Evolutionary conservation across 2,113 vertebrate species (phyloP), one percentile per base, ranked within the genome.

Genomic region (Rhea pennata): DNA sequence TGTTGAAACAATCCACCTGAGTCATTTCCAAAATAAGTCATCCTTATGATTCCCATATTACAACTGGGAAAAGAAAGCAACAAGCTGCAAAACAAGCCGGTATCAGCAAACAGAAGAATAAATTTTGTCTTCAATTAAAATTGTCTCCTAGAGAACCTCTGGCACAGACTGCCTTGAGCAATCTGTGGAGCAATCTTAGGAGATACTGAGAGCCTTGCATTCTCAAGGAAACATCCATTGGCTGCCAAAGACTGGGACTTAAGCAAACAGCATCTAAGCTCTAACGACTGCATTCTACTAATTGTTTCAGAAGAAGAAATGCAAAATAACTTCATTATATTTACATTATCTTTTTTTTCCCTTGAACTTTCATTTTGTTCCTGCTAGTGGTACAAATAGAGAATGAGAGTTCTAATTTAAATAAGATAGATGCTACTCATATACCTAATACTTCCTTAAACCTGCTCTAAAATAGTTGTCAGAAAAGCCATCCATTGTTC

Each of bases 201-300:
- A 66, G 31, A 65, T 33, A 31, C 1, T 16, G 62, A 72, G 19
- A 21, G 26, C 31, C 78, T 70, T 54, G 12, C 33, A 78, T 58
- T 51, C 64, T 64, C 19, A 36, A 36, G 27, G 42, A 73, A 59
- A 50, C 6, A 0, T 58, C 72, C 56, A 6, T 72, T 29, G 62
- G 20, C 44, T 62, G 54, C 54, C 70, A 33, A 77, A 23, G 21
- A 8, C 12, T 51, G 46, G 16, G 5, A 15, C 70, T 46, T 2
- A 22, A 40, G 72, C 16, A 19, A 56, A 24, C 6, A 74, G 27
- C 50, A 36, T 31, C 40, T 40, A 31, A 56, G 9, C 26, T 36
- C 24, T 44, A 54, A 23, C 0, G 1, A 4, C 66, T 21, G 2
- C 3, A 2, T 56, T 40, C 6, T 19, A 27, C 29, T 33, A 6